Percentiles rank a stretch among this genome's conserved stretches.
phyloP scores from a whole-genome alignment of 2,888 invertebrate genomes.

The Tromatobia lineatoria region DNA sequence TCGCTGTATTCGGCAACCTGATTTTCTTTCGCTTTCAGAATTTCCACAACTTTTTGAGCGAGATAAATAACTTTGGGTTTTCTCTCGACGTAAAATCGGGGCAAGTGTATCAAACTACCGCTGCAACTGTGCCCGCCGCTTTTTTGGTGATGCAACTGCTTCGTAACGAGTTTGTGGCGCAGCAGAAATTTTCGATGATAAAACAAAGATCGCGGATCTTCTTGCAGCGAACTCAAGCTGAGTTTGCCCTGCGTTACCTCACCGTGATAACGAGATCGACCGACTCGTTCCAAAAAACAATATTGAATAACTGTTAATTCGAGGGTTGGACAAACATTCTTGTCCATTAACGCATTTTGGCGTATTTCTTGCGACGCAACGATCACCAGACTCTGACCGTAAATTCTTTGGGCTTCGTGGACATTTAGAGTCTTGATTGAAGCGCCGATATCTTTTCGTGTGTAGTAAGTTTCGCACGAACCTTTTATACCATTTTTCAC shows the following conservation, averaged over 20 bases:
- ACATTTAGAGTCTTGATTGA: conserved; percentile 85
- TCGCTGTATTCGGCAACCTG: conserved; percentile 86
- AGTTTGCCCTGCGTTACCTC: conserved; percentile 89
- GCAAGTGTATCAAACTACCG: conserved; percentile 87
- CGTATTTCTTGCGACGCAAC: conserved; percentile 90
- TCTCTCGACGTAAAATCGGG: conserved; percentile 88
- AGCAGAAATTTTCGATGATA: conserved; percentile 89
- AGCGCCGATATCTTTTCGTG: conserved; percentile 87
- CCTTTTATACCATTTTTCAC: conserved; percentile 86
- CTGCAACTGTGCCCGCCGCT: conserved; percentile 84
- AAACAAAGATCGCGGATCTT: conserved; percentile 89
- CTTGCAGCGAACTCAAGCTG: conserved; percentile 86
- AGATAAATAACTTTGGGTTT: conserved; percentile 87
- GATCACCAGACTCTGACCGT: conserved; percentile 88
- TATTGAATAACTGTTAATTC: conserved; percentile 88
- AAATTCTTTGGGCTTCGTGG: conserved; percentile 86
- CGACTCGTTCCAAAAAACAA: conserved; percentile 91
- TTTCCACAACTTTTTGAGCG: conserved; percentile 87
- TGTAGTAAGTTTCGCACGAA: conserved; percentile 89
- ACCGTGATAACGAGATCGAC: conserved; percentile 90
- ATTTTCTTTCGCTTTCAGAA: conserved; percentile 87
- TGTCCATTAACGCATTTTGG: conserved; percentile 87
- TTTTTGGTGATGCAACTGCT: conserved; percentile 88
- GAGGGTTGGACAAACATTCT: conserved; percentile 85
- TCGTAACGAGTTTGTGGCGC: conserved; percentile 87